Conservation (phyloP, 2,797 vertebrate species). For the Brotogeris chrysoptera region DNA sequence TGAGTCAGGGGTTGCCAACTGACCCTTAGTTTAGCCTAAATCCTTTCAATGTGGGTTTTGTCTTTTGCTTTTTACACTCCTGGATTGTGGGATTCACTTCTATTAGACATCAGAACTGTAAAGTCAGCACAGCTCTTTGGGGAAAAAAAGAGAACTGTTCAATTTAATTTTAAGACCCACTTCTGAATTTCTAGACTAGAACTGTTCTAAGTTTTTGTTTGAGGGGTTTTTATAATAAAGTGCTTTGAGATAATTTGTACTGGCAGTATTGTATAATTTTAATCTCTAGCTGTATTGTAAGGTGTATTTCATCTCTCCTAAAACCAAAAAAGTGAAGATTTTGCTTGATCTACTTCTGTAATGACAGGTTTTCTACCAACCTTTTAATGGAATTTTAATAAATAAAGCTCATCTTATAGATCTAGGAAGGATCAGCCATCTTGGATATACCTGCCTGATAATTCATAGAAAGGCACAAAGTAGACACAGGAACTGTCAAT, state of each 20-base stretch:
- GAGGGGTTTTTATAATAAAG: neutral
- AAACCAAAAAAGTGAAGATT: neutral
- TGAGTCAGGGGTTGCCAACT: neutral
- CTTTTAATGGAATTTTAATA: neutral
- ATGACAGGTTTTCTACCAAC: neutral
- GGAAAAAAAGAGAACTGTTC: neutral
- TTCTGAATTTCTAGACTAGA: neutral
- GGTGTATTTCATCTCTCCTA: neutral
- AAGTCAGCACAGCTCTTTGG: neutral
- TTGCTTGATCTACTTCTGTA: neutral
- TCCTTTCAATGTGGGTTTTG: neutral
- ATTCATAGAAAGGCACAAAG: neutral
- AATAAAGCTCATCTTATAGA: neutral
- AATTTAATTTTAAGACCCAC: neutral
- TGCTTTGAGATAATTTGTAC: neutral
- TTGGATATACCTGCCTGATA: neutral
- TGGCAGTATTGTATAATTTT: neutral
- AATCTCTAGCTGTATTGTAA: neutral
- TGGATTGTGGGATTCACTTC: slow-evolving; percentile 35
- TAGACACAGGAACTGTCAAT: neutral
- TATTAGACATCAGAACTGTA: neutral
- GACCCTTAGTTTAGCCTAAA: slow-evolving; percentile 39
- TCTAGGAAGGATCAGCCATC: neutral
- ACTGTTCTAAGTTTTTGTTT: neutral
- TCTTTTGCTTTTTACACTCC: neutral